Conservation (phyloP, 2,797 vertebrate species). For the Alca torda region DNA sequence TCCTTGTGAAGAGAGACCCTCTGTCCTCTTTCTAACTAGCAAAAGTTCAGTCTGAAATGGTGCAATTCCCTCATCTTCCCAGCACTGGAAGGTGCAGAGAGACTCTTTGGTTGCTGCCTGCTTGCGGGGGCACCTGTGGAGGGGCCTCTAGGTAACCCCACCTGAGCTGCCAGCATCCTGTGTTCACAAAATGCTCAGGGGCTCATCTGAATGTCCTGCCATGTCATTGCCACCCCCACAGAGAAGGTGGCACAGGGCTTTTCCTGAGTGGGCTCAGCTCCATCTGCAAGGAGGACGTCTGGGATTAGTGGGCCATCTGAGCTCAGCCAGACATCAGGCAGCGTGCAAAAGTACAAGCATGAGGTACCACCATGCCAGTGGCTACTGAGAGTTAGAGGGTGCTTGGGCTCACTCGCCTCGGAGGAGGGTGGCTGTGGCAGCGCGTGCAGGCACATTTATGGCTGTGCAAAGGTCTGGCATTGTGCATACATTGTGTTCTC, state of each 20-base stretch:
- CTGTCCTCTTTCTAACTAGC: neutral
- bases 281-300: neutral
- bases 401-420: neutral
- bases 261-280: neutral
- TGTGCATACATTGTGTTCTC: neutral
- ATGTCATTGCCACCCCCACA: neutral
- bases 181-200: neutral
- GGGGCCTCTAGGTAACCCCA: neutral
- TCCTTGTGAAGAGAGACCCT: neutral
- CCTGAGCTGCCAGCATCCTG: neutral
- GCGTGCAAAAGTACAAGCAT: neutral
- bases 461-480: neutral
- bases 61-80: neutral
- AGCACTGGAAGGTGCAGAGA: neutral
- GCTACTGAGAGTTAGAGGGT: neutral
- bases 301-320: neutral
- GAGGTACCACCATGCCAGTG: too few species aligned
- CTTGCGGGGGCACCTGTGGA: neutral
- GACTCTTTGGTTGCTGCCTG: neutral
- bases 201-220: neutral
- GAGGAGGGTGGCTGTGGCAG: neutral
- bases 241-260: neutral
- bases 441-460: fast-evolving
- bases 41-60: neutral
- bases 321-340: neutral